These are phyloP conservation scores for Gastrophysa polygoni DNA, from an alignment of 2,888 invertebrate genomes.

Conservation along the genomic window DNA sequence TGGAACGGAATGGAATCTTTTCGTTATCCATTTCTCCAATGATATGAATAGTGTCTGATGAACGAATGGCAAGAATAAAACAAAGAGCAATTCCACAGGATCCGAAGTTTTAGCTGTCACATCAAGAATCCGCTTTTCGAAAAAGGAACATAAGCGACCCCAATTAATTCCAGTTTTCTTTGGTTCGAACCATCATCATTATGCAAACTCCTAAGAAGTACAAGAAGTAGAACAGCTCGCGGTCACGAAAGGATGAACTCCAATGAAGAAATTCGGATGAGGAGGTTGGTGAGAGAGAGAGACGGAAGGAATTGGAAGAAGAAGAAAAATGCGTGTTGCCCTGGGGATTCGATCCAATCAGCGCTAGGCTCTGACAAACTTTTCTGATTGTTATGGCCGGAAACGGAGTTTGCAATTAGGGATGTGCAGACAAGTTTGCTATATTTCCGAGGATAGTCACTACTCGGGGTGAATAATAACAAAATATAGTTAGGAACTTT, in stretches of 20 bases:
- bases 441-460: neutral
- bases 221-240: constrained; percentile 7
- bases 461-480: neutral
- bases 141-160: neutral
- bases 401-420: constrained; percentile 45
- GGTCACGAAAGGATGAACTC: constrained; percentile 21
- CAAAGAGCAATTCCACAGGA: too few relatives aligned
- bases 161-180: neutral
- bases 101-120: too few relatives aligned
- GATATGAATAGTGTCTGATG: too few relatives aligned
- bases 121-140: too few relatives aligned
- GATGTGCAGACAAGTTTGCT: constrained; percentile 30
- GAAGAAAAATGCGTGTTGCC: constrained; percentile 27
- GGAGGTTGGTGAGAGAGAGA: constrained; percentile 21
- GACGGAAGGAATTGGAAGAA: constrained; percentile 4
- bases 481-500: neutral
- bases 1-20: too few relatives aligned
- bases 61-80: too few relatives aligned
- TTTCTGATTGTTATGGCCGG: constrained; percentile 48
- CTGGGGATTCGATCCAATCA: constrained; percentile 47
- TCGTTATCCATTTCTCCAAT: too few relatives aligned
- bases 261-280: constrained; percentile 27
- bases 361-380: constrained; percentile 45
- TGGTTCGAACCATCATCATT: constrained; percentile 17
- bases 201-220: constrained; percentile 8